Conservation (phyloP, 2,888 invertebrate genomes). For the Melanotus villosus region DNA sequence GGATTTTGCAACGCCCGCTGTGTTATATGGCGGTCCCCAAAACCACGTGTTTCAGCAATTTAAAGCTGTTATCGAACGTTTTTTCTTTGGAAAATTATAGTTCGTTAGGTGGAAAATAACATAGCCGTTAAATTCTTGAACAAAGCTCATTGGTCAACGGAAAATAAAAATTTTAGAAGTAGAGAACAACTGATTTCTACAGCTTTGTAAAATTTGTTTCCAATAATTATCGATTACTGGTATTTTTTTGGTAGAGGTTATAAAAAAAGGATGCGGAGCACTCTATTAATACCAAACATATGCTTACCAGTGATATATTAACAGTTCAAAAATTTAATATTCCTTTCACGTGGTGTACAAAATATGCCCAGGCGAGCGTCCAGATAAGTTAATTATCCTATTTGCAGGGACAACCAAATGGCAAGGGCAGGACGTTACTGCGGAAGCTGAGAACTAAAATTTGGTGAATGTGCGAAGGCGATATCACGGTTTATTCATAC, state of each 20-base stretch:
- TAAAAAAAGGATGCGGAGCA: too few species aligned
- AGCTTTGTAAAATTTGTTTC: too few species aligned
- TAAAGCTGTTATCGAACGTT: neutral
- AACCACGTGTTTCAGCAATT: neutral
- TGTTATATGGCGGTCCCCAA: too few species aligned
- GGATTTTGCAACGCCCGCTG: neutral
- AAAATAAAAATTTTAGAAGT: too few species aligned
- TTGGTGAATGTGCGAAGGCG: slow-evolving; percentile 24
- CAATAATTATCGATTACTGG: too few species aligned
- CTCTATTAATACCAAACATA: slow-evolving; percentile 8
- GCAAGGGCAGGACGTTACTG: neutral
- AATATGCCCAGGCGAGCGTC: slow-evolving; percentile 25
- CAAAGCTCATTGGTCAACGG: too few species aligned
- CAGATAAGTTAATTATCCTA: slow-evolving; percentile 25
- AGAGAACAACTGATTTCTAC: too few species aligned
- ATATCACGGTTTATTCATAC: slow-evolving; percentile 22
- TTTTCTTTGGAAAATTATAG: neutral
- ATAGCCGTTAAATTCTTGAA: too few species aligned
- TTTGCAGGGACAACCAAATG: slow-evolving; percentile 4
- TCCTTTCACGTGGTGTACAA: slow-evolving; percentile 15
- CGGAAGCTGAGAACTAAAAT: neutral
- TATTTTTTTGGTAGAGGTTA: too few species aligned
- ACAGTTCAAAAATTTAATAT: slow-evolving; percentile 21
- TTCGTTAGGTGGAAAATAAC: too few species aligned
- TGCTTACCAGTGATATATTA: slow-evolving; percentile 15